Evolutionary conservation across 2,113 vertebrate genomes (phyloP).

Genomic region (Xiphophorus hellerii): DNA sequence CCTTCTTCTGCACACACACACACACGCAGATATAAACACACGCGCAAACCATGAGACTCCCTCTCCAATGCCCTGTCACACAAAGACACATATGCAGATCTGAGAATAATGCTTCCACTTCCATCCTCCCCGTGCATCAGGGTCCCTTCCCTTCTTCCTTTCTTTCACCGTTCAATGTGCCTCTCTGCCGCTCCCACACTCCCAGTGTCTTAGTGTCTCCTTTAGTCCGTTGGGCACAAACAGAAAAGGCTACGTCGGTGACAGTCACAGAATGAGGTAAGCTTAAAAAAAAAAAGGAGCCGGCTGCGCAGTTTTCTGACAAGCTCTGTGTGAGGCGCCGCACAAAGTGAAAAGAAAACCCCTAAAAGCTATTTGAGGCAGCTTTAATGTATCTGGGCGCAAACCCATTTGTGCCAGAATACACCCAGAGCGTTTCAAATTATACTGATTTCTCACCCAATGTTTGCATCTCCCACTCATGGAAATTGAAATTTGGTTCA

Average conservation of each 20-base stretch:
- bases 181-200: slow-evolving; percentile 61
- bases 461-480: slow-evolving; percentile 79
- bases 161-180: slow-evolving; percentile 55
- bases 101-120: slow-evolving; percentile 73
- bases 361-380: slow-evolving; percentile 74
- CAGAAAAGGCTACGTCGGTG: slow-evolving; percentile 63
- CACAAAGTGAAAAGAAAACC: slow-evolving; percentile 67
- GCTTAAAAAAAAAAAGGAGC: slow-evolving; percentile 64
- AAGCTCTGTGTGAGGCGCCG: slow-evolving; percentile 72
- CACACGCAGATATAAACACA: slow-evolving; percentile 47
- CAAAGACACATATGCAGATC: slow-evolving; percentile 72
- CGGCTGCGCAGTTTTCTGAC: slow-evolving; percentile 72
- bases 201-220: slow-evolving; percentile 68
- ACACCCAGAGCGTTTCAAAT: slow-evolving; percentile 77
- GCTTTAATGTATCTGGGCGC: slow-evolving; percentile 73
- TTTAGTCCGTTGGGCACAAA: slow-evolving; percentile 71
- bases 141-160: slow-evolving; percentile 61
- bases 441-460: slow-evolving; percentile 76
- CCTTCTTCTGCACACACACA: slow-evolving; percentile 45
- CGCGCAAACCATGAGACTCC: slow-evolving; percentile 63
- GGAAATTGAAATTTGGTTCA: slow-evolving; percentile 81
- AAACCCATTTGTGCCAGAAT: slow-evolving; percentile 78
- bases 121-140: slow-evolving; percentile 67
- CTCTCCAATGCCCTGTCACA: slow-evolving; percentile 70
- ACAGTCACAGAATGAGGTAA: slow-evolving; percentile 77